Base-by-base conservation (phyloP, 2,888 invertebrate species). In the Artemia sp. region DNA sequence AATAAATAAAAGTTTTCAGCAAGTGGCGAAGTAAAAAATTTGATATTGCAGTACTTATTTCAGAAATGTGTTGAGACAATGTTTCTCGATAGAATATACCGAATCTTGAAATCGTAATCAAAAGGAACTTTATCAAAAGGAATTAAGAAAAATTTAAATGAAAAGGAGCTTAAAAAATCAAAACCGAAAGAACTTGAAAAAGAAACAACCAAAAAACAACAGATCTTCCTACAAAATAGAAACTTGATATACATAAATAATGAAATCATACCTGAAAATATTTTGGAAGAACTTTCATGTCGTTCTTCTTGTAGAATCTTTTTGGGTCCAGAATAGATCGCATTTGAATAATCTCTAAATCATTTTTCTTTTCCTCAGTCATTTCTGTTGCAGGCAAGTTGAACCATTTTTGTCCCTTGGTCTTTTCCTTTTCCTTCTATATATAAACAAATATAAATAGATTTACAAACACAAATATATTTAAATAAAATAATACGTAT, bases 221-320 rank as follows among this genome's bases (percentile, higher is more conserved):
- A 38, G 38, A 38, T 38, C 38, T 38, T 38, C 38, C 38, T 38
- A 38, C 3, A 38, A 38, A 38, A 38, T 38, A 38, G 38, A 38
- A 38, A 38, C 38, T 38, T 38, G 38, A 38, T 38, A 38, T 3
- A 38, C 4, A 38, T 38, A 38, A 38, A 38, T 38, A 38, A 38
- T 38, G 6, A 51, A 70, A 50, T 67, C 71, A 77, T 78, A 90
- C 90, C 83, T 92, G 91, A 79, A 96, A 96, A 78, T 90, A 95
- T 80, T 95, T 96, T 0, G 96, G 95, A 52, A 92, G 76, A 1
- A 84, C 86, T 79, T 88, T 87, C 73, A 88, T 82, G 76, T 92
- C 91, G 77, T 91, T 92, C 76, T 90, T 89, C 79, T 95, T 95
- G 80, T 96, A 97, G 80, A 95, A 96, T 74, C 86, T 87, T 78